A percentile compares a stretch with the other conserved stretches of the same genome.
These are phyloP conservation scores for Halotydeus destructor DNA, from an alignment of 1,140 invertebrate genomes.

Conservation along the genomic window DNA sequence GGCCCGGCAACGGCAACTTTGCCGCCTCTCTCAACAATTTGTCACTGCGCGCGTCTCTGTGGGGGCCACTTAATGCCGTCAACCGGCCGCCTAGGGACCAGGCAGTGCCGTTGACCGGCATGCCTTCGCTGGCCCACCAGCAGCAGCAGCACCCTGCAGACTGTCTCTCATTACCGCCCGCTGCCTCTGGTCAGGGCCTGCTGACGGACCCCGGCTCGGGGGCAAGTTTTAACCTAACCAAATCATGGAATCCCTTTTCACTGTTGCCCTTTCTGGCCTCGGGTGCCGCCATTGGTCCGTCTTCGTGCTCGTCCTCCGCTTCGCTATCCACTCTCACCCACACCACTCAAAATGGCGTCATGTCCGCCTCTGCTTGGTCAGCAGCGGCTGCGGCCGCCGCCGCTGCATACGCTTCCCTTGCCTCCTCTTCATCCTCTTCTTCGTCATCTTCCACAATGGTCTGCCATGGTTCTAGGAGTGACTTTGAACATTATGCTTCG, in stretches of 20 bases:
- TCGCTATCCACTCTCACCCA: neutral
- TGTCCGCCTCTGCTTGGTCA: conserved; percentile 3
- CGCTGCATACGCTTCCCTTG: conserved; percentile 1
- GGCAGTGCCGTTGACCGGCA: neutral
- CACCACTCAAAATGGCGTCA: neutral
- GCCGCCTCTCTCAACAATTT: no score
- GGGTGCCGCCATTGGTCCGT: neutral
- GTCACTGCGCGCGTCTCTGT: neutral
- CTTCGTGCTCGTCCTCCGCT: neutral
- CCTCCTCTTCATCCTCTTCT: neutral
- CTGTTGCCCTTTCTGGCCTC: neutral
- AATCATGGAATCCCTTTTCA: conserved; percentile 2
- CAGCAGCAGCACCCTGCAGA: neutral
- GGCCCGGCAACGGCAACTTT: no score
- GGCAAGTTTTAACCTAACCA: no score
- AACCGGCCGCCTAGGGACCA: neutral
- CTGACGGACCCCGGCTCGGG: no score
- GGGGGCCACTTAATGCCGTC: conserved; percentile 3
- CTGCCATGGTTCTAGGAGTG: neutral
- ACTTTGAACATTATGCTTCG: neutral
- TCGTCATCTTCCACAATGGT: neutral
- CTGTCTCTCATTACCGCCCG: neutral
- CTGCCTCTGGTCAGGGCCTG: no score
- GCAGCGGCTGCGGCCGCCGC: neutral
- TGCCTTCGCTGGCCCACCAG: neutral